Evolutionary conservation across 1,140 invertebrate genomes (phyloP).

Genomic region (Aphelenchoides besseyi): DNA sequence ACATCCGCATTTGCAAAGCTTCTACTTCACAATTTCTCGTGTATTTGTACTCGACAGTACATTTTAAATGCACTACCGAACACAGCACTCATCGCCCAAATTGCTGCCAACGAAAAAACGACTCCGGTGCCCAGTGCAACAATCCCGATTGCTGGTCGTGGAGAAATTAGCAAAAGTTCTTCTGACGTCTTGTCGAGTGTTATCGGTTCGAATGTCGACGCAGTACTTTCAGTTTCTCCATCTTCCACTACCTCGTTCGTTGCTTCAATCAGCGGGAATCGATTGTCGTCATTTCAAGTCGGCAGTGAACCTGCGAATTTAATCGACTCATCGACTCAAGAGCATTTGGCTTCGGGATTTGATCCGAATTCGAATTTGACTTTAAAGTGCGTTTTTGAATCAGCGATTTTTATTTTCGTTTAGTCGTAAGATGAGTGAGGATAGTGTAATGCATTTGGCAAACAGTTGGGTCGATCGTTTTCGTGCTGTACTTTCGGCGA

Average conservation of each 20-base stretch:
- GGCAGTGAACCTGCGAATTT: constrained; percentile 16
- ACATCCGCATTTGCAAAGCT: constrained; percentile 39
- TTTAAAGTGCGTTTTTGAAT: constrained; percentile 25
- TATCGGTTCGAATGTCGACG: background rate
- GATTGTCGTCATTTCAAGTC: constrained; percentile 26
- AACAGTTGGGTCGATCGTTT: constrained; percentile 37
- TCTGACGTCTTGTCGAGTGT: constrained; percentile 4
- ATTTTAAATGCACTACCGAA: background rate
- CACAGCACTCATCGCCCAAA: background rate
- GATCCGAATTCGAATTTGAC: constrained; percentile 20
- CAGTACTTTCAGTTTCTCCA: constrained; percentile 8
- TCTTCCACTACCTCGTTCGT: constrained; percentile 17
- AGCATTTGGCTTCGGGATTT: constrained; percentile 20
- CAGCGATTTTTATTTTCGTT: constrained; percentile 25
- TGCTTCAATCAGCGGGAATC: constrained; percentile 37
- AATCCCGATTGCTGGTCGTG: background rate
- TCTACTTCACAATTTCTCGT: constrained; percentile 36
- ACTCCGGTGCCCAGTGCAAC: background rate
- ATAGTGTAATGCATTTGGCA: constrained; percentile 18
- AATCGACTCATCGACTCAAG: background rate
- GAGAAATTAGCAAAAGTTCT: background rate
- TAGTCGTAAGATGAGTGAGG: constrained; percentile 36
- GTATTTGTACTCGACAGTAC: constrained; percentile 40
- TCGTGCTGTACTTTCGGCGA: constrained; percentile 31
- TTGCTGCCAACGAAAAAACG: background rate